These are phyloP conservation scores for Pedicia rivosa DNA, from an alignment of 2,888 invertebrate species.

Conservation along the genomic window DNA sequence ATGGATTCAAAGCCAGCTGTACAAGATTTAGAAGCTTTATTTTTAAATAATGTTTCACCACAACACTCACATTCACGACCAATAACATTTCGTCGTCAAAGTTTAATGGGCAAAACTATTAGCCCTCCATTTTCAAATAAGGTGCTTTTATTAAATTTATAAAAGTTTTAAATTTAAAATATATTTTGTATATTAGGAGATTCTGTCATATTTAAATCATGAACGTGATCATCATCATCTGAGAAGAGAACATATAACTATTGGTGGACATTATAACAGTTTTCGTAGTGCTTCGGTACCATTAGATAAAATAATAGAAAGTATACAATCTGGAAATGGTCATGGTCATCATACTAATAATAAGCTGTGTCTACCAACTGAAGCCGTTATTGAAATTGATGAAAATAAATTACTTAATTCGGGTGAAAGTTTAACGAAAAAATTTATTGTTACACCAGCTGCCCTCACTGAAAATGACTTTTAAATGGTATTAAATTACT, in stretches of 20 bases:
- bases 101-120: neutral
- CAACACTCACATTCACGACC: neutral
- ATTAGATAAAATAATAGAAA: conserved; percentile 7
- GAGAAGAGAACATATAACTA: neutral
- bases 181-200: too few relatives aligned
- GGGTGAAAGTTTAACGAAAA: conserved; percentile 9
- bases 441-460: conserved; percentile 17
- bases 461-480: too few relatives aligned
- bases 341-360: conserved; percentile 9
- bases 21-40: conserved; percentile 18
- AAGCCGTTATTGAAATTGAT: neutral
- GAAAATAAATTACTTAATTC: neutral
- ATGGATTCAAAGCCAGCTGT: conserved; percentile 17
- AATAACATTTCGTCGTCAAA: conserved; percentile 2
- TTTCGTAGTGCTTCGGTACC: conserved; percentile 5
- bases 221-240: conserved; percentile 9
- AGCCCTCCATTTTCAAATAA: neutral
- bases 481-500: too few relatives aligned
- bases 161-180: too few relatives aligned
- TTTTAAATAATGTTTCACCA: neutral
- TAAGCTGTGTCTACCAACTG: neutral
- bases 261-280: conserved; percentile 5
- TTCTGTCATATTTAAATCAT: neutral
- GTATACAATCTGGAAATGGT: conserved; percentile 2
- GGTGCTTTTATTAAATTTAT: too few relatives aligned